These are phyloP conservation scores for Gopherus evgoodei DNA, from an alignment of 2,113 vertebrate species.

Conservation along the genomic window DNA sequence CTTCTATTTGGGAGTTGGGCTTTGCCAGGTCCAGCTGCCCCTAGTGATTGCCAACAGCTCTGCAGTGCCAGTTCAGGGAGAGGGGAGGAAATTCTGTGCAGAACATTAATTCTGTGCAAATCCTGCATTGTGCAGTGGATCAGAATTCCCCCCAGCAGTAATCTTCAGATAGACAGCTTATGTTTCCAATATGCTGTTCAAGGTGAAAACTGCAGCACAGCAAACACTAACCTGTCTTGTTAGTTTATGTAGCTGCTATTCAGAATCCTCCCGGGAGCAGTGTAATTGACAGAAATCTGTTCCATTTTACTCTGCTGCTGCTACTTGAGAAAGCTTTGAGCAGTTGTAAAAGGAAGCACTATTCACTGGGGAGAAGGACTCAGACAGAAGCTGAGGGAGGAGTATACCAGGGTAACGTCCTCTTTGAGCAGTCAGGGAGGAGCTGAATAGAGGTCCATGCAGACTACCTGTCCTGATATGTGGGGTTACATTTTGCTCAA, in stretches of 20 bases:
- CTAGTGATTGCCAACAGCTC: no score
- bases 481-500: background rate
- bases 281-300: background rate
- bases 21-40: no score
- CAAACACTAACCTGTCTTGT: background rate
- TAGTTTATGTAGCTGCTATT: accelerated
- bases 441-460: background rate
- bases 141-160: no score
- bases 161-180: accelerated
- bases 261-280: background rate
- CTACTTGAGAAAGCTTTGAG: background rate
- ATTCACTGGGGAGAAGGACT: background rate
- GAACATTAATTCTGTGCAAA: no score
- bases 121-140: no score
- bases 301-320: background rate
- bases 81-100: no score
- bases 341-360: background rate
- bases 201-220: background rate
- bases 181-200: background rate
- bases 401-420: background rate
- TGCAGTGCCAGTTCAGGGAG: no score
- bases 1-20: no score
- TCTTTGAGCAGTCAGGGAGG: accelerated
- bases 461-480: background rate
- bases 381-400: background rate